phyloP scores from a whole-genome alignment of 2,113 vertebrate species.

The Anguilla japonica region DNA sequence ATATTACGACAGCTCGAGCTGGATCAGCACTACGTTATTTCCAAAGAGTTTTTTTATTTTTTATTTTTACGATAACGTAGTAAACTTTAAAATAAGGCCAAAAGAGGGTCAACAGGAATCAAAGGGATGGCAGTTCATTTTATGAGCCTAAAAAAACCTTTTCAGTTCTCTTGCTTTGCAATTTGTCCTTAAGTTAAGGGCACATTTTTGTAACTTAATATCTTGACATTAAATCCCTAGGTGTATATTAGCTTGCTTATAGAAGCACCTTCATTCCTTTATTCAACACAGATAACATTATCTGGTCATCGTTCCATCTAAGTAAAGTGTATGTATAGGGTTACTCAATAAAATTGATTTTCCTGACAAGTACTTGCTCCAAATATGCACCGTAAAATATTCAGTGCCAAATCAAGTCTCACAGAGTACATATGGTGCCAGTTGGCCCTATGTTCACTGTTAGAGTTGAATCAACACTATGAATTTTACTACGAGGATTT shows the following conservation, averaged over 20 bases:
- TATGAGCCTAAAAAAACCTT: background rate
- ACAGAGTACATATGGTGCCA: too few relatives aligned
- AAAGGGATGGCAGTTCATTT: background rate
- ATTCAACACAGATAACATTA: background rate
- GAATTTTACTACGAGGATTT: too few relatives aligned
- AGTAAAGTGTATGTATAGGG: background rate
- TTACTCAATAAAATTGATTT: background rate
- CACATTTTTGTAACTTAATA: background rate
- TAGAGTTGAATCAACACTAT: too few relatives aligned
- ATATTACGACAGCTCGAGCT: background rate
- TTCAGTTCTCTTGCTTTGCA: background rate
- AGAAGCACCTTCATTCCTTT: background rate
- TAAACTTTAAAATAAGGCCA: background rate
- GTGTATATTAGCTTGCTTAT: background rate
- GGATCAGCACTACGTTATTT: background rate
- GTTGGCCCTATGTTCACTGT: too few relatives aligned
- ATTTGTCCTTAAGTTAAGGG: background rate
- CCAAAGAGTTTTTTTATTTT: background rate
- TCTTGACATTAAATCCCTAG: background rate
- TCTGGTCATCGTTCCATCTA: background rate
- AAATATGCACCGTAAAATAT: too few relatives aligned
- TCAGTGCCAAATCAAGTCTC: too few relatives aligned
- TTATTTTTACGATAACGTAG: background rate
- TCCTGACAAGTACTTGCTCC: too few relatives aligned
- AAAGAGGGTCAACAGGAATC: background rate